Base-by-base conservation (phyloP, 2,888 invertebrate genomes). In the Vannuccia rotundouncinata region DNA sequence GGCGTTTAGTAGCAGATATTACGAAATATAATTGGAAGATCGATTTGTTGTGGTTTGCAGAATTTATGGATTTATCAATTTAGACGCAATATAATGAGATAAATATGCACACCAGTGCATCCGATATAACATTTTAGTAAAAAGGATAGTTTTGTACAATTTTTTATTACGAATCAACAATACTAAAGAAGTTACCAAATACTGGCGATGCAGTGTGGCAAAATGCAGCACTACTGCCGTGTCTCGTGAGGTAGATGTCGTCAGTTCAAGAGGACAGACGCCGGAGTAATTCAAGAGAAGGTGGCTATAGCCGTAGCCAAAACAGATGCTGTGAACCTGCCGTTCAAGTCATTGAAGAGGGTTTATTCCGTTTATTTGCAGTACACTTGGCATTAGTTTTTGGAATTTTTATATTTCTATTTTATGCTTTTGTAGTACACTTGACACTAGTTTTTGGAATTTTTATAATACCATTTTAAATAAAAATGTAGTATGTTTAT, bases 31-130 rank as follows among this genome's bases (percentile, higher is more conserved):
- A 66, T 66, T 66, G 66, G 25, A 66, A 66, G 66, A 66, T 66
- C 66, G 66, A 66, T 66, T 66, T 66, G 66, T 66, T 66, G 66
- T 66, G 10, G 66, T 66, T 66, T 22, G 66, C 66, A 66, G 25
- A 22, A 66, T 66, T 66, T 66, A 66, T 66, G 66, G 25, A 66
- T 66, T 66, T n/a, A 66, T 66, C 17, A 66, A 66, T 66, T 66
- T 13, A 66, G 66, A n/a, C n/a, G n/a, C n/a, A n/a, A n/a, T n/a
- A n/a, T n/a, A n/a, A n/a, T n/a, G n/a, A 66, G 13, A 66, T 66
- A 66, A 66, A n/a, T 66, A 66, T 66, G 66, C 25, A 66, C 66
- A 66, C 66, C 66, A 66, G 66, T 66, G 66, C 66, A 66, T 66
- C 66, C 25, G 66, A 66, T 66, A 66, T n/a, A n/a, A 22, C 66